These are phyloP conservation scores for Palaemon carinicauda DNA, from an alignment of 1,140 invertebrate species.

Conservation along the genomic window DNA sequence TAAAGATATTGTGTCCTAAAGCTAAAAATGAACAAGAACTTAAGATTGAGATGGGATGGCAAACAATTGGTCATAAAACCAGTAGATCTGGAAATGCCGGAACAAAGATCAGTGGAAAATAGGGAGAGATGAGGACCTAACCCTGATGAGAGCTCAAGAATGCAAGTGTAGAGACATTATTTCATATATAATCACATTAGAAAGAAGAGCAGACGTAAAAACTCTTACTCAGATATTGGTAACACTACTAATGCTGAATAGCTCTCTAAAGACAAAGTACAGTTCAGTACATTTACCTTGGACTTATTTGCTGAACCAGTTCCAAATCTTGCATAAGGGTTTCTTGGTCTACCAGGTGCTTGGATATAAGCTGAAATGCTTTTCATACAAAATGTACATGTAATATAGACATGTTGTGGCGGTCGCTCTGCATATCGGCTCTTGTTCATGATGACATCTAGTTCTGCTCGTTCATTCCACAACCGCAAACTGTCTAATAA, in stretches of 20 bases:
- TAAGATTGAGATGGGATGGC: no score
- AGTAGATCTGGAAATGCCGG: no score
- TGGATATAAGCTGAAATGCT: constrained; percentile 81
- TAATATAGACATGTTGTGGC: constrained; percentile 82
- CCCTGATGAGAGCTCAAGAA: no score
- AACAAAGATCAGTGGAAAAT: no score
- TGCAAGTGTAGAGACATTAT: no score
- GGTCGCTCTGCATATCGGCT: constrained; percentile 72
- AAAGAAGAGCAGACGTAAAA: no score
- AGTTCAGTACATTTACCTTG: constrained; percentile 72
- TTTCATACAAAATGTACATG: constrained; percentile 95
- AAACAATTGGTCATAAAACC: no score
- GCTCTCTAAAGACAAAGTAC: neutral
- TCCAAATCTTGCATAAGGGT: constrained; percentile 71
- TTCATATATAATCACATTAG: neutral
- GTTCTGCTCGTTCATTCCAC: constrained; percentile 80
- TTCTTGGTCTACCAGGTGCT: constrained; percentile 69
- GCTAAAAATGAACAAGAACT: no score
- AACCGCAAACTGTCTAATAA: constrained; percentile 82
- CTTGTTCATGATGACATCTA: constrained; percentile 78
- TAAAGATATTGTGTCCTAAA: no score
- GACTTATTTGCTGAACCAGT: constrained; percentile 71
- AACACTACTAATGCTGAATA: no score
- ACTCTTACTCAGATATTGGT: no score
- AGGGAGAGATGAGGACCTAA: no score